These are phyloP conservation scores for Nothura maculosa DNA, from an alignment of 2,797 vertebrate species.

Conservation along the genomic window DNA sequence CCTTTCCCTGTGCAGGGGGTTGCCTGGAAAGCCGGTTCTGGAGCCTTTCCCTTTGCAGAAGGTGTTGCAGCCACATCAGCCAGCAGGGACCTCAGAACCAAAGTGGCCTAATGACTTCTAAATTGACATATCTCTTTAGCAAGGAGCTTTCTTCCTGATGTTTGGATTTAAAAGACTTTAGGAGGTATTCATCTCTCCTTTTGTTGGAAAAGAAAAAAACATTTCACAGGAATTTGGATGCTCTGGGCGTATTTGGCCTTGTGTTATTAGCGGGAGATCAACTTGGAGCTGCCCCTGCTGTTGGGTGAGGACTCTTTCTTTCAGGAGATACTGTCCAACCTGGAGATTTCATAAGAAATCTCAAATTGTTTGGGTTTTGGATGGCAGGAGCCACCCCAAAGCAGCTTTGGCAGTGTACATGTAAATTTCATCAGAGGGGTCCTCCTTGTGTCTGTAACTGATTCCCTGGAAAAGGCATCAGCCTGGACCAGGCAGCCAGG, in stretches of 20 bases:
- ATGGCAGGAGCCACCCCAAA: neutral
- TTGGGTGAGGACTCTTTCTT: neutral
- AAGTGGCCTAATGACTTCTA: neutral
- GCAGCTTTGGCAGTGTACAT: neutral
- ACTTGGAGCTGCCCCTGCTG: neutral
- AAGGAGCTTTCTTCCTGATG: neutral
- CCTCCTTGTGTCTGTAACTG: neutral
- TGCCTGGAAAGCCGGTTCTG: neutral
- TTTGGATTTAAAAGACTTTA: neutral
- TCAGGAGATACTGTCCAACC: neutral
- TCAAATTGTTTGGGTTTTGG: neutral
- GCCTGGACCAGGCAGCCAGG: too few species aligned
- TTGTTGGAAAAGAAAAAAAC: neutral
- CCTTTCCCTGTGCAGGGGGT: neutral
- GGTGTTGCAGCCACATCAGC: neutral
- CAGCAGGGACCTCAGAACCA: neutral
- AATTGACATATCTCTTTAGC: neutral
- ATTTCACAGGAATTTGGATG: neutral
- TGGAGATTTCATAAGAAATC: neutral
- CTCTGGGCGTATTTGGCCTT: neutral
- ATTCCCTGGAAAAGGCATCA: neutral
- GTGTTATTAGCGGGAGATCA: neutral
- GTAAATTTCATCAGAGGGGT: neutral
- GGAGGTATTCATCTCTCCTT: neutral
- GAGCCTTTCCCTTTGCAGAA: neutral